phyloP scores from a whole-genome alignment of 1,140 invertebrate genomes.

The Antheraea mylitta region DNA sequence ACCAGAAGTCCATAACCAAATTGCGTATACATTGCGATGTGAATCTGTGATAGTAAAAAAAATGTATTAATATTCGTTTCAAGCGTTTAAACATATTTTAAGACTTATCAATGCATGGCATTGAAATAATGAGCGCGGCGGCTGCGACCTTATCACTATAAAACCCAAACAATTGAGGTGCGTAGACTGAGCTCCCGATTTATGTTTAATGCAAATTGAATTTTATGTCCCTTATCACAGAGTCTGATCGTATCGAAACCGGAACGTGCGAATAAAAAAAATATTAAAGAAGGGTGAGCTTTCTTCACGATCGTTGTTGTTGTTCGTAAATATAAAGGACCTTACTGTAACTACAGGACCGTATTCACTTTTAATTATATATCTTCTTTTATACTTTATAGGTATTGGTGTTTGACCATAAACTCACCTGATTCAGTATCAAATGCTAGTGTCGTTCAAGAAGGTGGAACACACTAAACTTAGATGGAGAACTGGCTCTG shows the following conservation, averaged over 20 bases:
- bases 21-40: too few relatives aligned
- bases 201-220: not conserved
- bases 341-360: constrained; percentile 31
- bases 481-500: too few relatives aligned
- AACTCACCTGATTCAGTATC: too few relatives aligned
- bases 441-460: too few relatives aligned
- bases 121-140: not conserved
- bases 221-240: not conserved
- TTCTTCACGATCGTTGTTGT: constrained; percentile 63
- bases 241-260: too few relatives aligned
- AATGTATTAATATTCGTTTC: not conserved
- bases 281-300: constrained; percentile 60
- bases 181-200: constrained; percentile 1
- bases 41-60: too few relatives aligned
- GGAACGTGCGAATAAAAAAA: constrained; percentile 33
- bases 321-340: constrained; percentile 53
- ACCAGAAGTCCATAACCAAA: too few relatives aligned
- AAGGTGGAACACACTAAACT: too few relatives aligned
- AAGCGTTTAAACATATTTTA: not conserved
- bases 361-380: constrained; percentile 27
- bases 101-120: not conserved
- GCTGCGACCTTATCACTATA: constrained; percentile 1
- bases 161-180: constrained; percentile 15
- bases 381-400: too few relatives aligned
- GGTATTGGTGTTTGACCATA: too few relatives aligned